Evolutionary conservation across 2,888 invertebrate species (phyloP), one percentile per base, ranked within the genome.

Genomic region (Maniola hyperantus): DNA sequence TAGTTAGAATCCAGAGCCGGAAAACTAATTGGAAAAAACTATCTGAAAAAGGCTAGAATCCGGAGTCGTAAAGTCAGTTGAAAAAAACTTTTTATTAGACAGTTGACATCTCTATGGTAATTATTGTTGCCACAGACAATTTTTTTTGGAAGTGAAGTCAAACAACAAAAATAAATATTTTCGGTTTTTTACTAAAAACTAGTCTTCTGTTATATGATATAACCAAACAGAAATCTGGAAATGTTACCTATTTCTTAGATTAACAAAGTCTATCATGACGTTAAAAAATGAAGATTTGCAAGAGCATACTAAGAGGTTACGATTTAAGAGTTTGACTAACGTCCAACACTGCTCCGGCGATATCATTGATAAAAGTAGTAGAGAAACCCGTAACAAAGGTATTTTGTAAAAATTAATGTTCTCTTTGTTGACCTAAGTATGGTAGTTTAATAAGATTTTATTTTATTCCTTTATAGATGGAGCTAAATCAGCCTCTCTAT

Each of bases 271-370:
- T 73, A 79, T 69, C 51, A 88, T 88, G 86, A 82, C 81, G 71
- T 73, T 84, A 64, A 91, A 87, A 80, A 87, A 78, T 79, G 91
- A 91, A 69, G 88, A 89, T 72, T 73, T 80, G 68, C 87, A 87
- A 73, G 89, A 89, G 69, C 87, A 87, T 75, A 89, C 85, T 50
- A 91, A 91, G 83, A 88, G 85, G 80, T 84, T 91, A 82, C 89
- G 91, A 69, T 91, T 91, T 72, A 91, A 88, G 76, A 79, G 88
- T 73, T 20, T 88, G 77, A 66, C 84, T 70, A 87, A 83, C 77
- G 79, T 82, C 69, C 90, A 87, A 75, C 80, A 84, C 73, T 82
- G 79, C 76, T 79, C 85, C 68, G 82, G 80, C 70, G 90, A 90
- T 77, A 74, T 77, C 71, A 81, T 71, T 76, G 89, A 90, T 74